These are phyloP conservation scores for Unio pictorum DNA, from an alignment of 2,888 invertebrate species.

Conservation along the genomic window DNA sequence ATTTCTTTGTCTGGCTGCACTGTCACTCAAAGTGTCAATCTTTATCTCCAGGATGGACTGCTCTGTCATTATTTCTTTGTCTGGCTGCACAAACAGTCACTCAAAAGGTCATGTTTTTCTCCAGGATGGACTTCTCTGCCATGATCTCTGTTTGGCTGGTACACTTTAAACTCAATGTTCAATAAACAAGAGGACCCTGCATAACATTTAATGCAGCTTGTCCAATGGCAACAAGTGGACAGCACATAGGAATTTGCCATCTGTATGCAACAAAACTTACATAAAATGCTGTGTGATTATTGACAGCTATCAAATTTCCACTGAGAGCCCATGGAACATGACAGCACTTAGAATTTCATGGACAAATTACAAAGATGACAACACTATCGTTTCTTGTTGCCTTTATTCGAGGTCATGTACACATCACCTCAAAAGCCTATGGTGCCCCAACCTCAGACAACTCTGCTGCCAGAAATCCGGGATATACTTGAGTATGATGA, in stretches of 20 bases:
- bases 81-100: no score
- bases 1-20: background rate
- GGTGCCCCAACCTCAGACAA: conserved; percentile 20
- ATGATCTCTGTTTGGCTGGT: conserved; percentile 4
- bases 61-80: no score
- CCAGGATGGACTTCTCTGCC: no score
- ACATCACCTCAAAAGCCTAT: conserved; percentile 14
- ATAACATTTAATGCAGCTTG: conserved; percentile 12
- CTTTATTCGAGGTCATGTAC: conserved; percentile 22
- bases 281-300: conserved; percentile 14
- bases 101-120: no score
- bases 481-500: conserved; percentile 13
- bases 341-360: conserved; percentile 18
- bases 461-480: conserved; percentile 12
- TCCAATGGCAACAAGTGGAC: conserved; percentile 27
- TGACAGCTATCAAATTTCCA: conserved; percentile 26
- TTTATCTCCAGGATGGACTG: no score
- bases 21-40: no score
- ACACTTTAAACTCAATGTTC: conserved; percentile 18
- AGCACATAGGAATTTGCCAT: conserved; percentile 10
- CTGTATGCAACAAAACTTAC: conserved; percentile 13
- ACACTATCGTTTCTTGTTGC: conserved; percentile 17
- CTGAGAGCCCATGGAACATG: conserved; percentile 19
- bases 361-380: conserved; percentile 28
- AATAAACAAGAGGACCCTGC: background rate